A percentile compares a stretch with the other conserved stretches of the same genome.
Conservation (phyloP, 2,113 vertebrate genomes). For the Gasterosteus aculeatus region DNA sequence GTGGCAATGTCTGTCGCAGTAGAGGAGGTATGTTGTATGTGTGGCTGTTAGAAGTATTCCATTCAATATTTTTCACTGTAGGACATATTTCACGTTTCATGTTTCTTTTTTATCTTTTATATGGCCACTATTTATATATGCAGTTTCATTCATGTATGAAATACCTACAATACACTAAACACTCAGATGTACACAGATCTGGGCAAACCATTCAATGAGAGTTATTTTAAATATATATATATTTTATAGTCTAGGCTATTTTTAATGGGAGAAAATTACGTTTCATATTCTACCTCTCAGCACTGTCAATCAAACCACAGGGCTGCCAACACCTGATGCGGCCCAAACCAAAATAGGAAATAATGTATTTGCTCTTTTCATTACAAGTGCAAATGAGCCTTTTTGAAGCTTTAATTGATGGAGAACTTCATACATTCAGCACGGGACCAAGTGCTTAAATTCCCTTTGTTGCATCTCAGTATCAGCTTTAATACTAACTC, state of each 20-base stretch:
- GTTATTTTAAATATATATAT: not conserved
- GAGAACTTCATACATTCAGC: slow-evolving; percentile 10
- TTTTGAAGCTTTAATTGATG: slow-evolving; percentile 12
- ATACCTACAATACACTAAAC: not conserved
- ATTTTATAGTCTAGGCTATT: not conserved
- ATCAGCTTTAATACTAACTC: not conserved
- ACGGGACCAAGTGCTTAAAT: not conserved
- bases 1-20: slow-evolving; percentile 28
- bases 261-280: not conserved
- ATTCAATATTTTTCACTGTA: slow-evolving; percentile 4
- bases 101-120: not conserved
- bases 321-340: not conserved
- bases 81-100: slow-evolving; percentile 16
- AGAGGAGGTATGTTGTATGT: slow-evolving; percentile 30
- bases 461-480: not conserved
- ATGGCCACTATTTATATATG: not conserved
- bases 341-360: not conserved
- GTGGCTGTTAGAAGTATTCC: slow-evolving; percentile 6
- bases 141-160: not conserved
- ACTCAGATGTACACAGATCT: not conserved
- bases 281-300: not conserved
- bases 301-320: slow-evolving; percentile 11
- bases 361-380: slow-evolving; percentile 8
- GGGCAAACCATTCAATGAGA: not conserved
- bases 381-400: not conserved